phyloP scores from a whole-genome alignment of 2,888 invertebrate genomes.

The Temnothorax rugatulus region DNA sequence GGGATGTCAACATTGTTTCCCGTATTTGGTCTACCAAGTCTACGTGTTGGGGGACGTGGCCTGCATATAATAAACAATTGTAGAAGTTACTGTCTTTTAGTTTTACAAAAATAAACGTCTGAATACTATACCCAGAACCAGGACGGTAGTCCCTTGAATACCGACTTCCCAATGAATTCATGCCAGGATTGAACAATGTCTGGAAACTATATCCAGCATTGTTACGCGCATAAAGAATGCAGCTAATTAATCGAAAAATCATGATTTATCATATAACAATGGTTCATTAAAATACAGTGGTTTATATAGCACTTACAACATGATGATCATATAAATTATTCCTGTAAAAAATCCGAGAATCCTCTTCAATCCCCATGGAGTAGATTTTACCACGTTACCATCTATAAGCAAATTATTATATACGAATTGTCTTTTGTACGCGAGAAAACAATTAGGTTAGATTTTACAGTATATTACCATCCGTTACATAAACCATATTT shows the following conservation, averaged over 20 bases:
- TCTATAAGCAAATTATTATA: slow-evolving; percentile 63
- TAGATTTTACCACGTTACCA: slow-evolving; percentile 69
- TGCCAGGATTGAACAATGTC: slow-evolving; percentile 76
- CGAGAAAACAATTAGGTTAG: not conserved
- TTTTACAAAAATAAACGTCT: no score
- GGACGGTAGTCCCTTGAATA: slow-evolving; percentile 75
- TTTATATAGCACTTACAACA: slow-evolving; percentile 76
- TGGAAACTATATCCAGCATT: slow-evolving; percentile 74
- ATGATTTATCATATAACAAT: not conserved
- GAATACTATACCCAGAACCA: slow-evolving; percentile 74
- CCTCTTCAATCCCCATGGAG: slow-evolving; percentile 72
- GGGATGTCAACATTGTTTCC: slow-evolving; percentile 71
- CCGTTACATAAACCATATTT: slow-evolving; percentile 70
- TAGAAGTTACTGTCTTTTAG: not conserved
- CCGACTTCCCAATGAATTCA: slow-evolving; percentile 62
- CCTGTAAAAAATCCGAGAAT: slow-evolving; percentile 71
- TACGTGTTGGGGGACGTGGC: slow-evolving; percentile 75
- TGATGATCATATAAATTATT: slow-evolving; percentile 73
- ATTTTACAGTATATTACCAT: slow-evolving; percentile 58
- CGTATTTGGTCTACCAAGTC: slow-evolving; percentile 76
- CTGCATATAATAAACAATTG: slow-evolving; percentile 61
- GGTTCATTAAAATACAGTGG: not conserved
- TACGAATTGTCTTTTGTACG: not conserved
- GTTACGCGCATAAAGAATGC: not conserved
- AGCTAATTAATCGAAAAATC: not conserved